A percentile compares a stretch with the other conserved stretches of the same genome.
Evolutionary conservation across 2,797 vertebrate species (phyloP).

Genomic region (Falco columbarius): DNA sequence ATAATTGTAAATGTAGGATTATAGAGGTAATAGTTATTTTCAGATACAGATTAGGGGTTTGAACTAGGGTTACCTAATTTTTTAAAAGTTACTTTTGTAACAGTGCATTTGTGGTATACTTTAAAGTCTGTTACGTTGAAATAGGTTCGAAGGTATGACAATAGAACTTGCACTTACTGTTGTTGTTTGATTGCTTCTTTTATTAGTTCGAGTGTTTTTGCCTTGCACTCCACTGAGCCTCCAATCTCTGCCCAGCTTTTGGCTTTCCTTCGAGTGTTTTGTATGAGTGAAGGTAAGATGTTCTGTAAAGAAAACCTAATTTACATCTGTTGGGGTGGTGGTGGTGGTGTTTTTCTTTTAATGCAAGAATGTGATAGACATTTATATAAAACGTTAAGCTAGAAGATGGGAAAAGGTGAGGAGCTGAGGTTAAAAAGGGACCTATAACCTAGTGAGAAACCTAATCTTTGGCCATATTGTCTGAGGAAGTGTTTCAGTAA

Average conservation of each 20-base stretch:
- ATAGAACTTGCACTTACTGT: background rate
- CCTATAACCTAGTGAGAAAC: background rate
- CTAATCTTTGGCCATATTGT: background rate
- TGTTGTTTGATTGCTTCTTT: constrained; percentile 17
- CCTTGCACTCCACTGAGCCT: constrained; percentile 91
- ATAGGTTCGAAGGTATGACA: background rate
- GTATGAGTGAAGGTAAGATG: constrained; percentile 94
- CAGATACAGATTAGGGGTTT: background rate
- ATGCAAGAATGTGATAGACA: background rate
- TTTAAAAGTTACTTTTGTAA: background rate
- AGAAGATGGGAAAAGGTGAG: background rate
- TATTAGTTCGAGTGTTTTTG: constrained; percentile 92
- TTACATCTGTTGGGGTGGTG: background rate
- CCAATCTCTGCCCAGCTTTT: constrained; percentile 95
- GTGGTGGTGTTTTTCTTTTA: background rate
- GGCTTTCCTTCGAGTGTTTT: constrained; percentile 97
- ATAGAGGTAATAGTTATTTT: background rate
- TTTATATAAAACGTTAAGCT: background rate
- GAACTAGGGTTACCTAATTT: background rate
- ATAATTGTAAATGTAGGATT: constrained; percentile 39
- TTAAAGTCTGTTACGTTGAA: background rate
- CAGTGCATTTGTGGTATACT: background rate
- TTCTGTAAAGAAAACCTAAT: background rate
- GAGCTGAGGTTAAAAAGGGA: background rate
- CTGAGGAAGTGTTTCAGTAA: background rate